Base-by-base conservation (phyloP, 2,113 vertebrate genomes). In the Bambusicola thoracicus region DNA sequence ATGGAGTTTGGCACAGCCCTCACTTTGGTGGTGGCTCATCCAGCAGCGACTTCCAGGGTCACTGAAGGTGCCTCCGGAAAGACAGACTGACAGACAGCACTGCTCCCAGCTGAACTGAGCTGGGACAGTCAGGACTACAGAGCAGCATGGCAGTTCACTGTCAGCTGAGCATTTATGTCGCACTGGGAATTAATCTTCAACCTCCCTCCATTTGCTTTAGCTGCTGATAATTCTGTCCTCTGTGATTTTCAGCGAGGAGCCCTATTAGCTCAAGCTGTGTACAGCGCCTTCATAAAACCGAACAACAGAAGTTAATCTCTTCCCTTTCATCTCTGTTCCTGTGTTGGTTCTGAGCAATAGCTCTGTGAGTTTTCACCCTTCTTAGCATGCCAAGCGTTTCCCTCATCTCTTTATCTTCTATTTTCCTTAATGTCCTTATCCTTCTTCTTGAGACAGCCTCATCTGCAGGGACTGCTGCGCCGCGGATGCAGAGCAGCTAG, bases 391-490 rank as follows among this genome's bases (percentile, higher is more conserved):
- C 56, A 43, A 79, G 59, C 79, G 2, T 82, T 85, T 83, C 25
- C 87, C 46, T 21, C 76, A 81, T 78, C 65, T 72, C 91, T 92
- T 94, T 78, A 92, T 94, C 91, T 94, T 59, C 59, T 66, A 25
- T 83, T 78, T 89, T 55, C 72, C 67, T 89, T 89, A 49, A 40
- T 72, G 40, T 91, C 76, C 87, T 95, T 90, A 89, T 94, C 87
- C 85, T 85, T 6, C 78, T 58, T 18, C 79, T 75, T 55, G 68
- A 91, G 81, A 63, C 72, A 81, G 76, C 56, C 82, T 88, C 94
- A 48, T 85, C 82, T 90, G 56, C 79, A 55, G 61, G 69, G 79
- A 27, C 51, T 10, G 1, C 36, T 32, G 58, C 7, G 69, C 94
- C 41, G 81, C 70, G 56, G 83, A 30, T 19, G 2, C 48, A 15